phyloP scores from a whole-genome alignment of 2,797 vertebrate genomes.

The Discoglossus pictus region DNA sequence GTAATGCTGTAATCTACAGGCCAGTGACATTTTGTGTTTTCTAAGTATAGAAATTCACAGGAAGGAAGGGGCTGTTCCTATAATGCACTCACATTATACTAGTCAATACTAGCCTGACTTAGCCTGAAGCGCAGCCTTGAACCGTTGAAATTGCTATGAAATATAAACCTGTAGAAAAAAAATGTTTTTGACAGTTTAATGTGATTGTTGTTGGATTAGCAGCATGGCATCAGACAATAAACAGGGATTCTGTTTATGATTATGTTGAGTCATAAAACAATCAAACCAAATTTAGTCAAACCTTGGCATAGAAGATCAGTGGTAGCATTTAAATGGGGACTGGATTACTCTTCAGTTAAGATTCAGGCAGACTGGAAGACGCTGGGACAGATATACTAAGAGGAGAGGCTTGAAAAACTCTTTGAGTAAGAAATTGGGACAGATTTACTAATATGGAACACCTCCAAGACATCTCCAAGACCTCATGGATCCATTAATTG shows the following conservation, averaged over 20 bases:
- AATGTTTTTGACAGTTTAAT: slow-evolving; percentile 27
- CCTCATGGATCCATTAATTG: too few species aligned
- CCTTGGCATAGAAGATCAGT: not conserved
- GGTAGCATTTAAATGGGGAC: not conserved
- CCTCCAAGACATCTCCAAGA: too few species aligned
- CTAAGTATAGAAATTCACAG: too few species aligned
- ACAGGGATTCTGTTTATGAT: slow-evolving; percentile 27
- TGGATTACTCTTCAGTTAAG: not conserved
- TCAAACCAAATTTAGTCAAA: slow-evolving; percentile 20
- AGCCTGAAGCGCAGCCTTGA: not conserved
- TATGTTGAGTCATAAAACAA: slow-evolving; percentile 31
- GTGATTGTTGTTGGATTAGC: slow-evolving; percentile 21
- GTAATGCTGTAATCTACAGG: too few species aligned
- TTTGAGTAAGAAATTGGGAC: too few species aligned
- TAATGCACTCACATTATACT: not conserved
- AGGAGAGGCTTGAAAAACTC: too few species aligned
- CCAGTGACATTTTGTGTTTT: too few species aligned
- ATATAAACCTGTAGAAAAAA: not conserved
- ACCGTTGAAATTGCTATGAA: not conserved
- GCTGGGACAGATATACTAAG: too few species aligned
- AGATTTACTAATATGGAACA: too few species aligned
- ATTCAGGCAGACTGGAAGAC: not conserved
- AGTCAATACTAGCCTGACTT: not conserved
- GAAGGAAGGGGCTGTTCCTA: too few species aligned
- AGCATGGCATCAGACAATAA: slow-evolving; percentile 30